Percentiles rank a stretch among this genome's conserved stretches.
Evolutionary conservation across 2,113 vertebrate species (phyloP).

Genomic region (Entomyzon cyanotis): DNA sequence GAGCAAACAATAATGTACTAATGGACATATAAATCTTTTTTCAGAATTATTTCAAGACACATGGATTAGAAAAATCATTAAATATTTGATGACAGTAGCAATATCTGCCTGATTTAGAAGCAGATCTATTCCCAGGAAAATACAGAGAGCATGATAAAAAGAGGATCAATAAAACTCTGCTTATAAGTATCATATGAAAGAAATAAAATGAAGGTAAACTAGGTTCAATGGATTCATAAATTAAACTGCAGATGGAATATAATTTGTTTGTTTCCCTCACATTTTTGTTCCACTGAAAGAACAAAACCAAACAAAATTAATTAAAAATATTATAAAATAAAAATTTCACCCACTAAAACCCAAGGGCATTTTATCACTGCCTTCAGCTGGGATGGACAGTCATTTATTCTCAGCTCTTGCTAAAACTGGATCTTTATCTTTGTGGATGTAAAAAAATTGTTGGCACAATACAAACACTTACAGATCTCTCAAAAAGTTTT

Average conservation of each 20-base stretch:
- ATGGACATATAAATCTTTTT: slow-evolving; percentile 32
- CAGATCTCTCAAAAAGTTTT: neutral
- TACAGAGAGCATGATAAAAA: slow-evolving; percentile 8
- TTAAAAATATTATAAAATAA: neutral
- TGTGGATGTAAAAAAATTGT: neutral
- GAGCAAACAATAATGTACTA: slow-evolving; percentile 30
- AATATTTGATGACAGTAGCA: slow-evolving; percentile 34
- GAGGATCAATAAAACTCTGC: slow-evolving; percentile 39
- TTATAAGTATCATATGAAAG: neutral
- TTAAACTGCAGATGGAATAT: neutral
- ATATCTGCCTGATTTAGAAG: slow-evolving; percentile 46
- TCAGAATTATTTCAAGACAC: slow-evolving; percentile 26
- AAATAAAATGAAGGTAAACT: slow-evolving; percentile 8
- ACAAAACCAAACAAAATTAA: neutral
- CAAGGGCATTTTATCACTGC: neutral
- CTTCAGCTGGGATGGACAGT: neutral
- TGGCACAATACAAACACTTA: neutral
- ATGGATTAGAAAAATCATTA: slow-evolving; percentile 53
- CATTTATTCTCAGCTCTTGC: neutral
- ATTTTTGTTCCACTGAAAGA: neutral
- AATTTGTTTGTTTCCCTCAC: neutral
- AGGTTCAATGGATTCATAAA: neutral
- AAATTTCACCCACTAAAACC: neutral
- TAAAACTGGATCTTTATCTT: neutral
- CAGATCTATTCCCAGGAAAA: slow-evolving; percentile 13